Evolutionary conservation across 2,888 invertebrate genomes (phyloP), one percentile per base, ranked within the genome.

Genomic region (Cheilosia vulpina): DNA sequence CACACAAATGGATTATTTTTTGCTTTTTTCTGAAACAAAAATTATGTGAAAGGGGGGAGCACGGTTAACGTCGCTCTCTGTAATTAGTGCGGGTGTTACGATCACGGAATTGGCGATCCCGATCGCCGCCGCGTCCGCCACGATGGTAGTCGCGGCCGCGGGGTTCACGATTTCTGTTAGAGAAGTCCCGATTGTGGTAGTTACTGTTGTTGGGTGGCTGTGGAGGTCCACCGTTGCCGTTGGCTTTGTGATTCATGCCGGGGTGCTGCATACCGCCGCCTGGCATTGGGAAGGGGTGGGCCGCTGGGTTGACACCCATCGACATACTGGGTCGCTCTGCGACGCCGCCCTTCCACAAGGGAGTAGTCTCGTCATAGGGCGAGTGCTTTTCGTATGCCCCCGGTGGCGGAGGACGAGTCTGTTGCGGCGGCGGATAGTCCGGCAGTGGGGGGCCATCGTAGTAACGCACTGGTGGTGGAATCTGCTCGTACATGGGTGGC

Each of bases 401-500:
- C 93, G 92, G 91, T 68, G 91, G 91, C 41, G 92, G 91, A 60
- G 92, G 90, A 69, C 93, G 92, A 69, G 93, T 91, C 63, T 93
- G 93, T 80, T 92, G 92, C 13, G 93, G 92, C 75, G 93, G 92
- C 53, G 95, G 94, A 92, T 96, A 97, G 88, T 97, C 97, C 11
- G 96, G 95, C 83, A 96, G 90, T 50, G 96, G 95, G 69, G 96
- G 93, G 38, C 96, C 95, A 88, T 96, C 96, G 89, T 97, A 97
- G 89, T 96, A 96, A n/a, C 97, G 94, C 17, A 96, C 96, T 15
- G 96, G 96, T n/a, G 96, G 95, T 87, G 95, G 94, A 88, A 95
- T 90, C 13, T 93, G 93, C 79, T 95, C 95, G 88, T 95, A 95
- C 87, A 91, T 89, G 6, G 90, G 89, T 24, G 90, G 88, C 6